These are phyloP conservation scores for Oceanites oceanicus DNA, from an alignment of 2,113 vertebrate species.

Conservation along the genomic window DNA sequence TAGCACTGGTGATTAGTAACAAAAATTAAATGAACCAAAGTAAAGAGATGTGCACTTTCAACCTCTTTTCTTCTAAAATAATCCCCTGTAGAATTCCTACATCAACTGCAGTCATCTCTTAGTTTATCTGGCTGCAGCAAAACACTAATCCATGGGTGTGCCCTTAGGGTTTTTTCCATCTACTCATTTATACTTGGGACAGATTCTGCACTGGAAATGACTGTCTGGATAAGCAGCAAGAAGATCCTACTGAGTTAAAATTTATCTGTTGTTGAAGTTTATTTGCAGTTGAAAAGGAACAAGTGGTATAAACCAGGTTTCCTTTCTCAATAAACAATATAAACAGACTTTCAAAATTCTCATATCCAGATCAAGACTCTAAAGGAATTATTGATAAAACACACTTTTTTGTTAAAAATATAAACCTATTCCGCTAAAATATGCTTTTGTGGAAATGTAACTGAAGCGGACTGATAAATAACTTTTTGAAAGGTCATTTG, in stretches of 20 bases:
- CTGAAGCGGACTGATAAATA: background rate
- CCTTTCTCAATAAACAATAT: background rate
- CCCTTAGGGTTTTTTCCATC: background rate
- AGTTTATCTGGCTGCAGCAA: background rate
- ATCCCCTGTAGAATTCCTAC: background rate
- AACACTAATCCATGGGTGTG: background rate
- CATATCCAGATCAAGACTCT: background rate
- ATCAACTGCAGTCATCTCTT: background rate
- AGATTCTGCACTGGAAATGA: background rate
- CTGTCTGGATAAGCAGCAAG: background rate
- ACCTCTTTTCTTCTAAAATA: background rate
- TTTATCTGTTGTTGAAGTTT: background rate
- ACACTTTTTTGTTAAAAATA: background rate
- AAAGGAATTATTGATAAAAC: background rate
- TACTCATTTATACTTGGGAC: background rate
- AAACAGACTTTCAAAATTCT: background rate
- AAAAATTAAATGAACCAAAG: background rate
- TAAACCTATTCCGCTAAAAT: background rate
- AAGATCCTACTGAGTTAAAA: background rate
- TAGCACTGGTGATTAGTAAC: background rate
- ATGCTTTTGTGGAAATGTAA: background rate
- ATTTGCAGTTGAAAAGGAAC: background rate
- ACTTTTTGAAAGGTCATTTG: background rate
- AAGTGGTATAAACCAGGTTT: background rate
- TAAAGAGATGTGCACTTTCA: background rate